Evolutionary conservation across 2,888 invertebrate genomes (phyloP), one percentile per base, ranked within the genome.

Genomic region (Cryptus armator): DNA sequence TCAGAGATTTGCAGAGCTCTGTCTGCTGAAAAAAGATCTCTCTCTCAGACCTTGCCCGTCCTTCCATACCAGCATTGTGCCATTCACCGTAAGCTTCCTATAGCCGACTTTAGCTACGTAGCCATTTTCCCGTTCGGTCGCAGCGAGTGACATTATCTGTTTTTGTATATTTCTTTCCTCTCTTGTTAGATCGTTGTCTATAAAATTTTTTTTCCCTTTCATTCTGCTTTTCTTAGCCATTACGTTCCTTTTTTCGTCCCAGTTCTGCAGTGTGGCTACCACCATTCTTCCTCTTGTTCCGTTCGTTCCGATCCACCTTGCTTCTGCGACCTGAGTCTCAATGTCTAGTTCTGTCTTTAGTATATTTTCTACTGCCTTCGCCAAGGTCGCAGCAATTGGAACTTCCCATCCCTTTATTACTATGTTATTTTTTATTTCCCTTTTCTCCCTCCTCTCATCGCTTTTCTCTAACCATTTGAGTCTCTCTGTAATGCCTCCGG

Each of bases 131-230:
- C n/a, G n/a, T n/a, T n/a, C n/a, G n/a, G n/a, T n/a, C n/a, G n/a
- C n/a, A n/a, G n/a, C n/a, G n/a, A n/a, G n/a, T n/a, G n/a, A n/a
- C n/a, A n/a, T n/a, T n/a, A n/a, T n/a, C n/a, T n/a, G n/a, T n/a
- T n/a, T n/a, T n/a, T n/a, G n/a, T n/a, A n/a, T n/a, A n/a, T 59
- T 32, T 16, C 74, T 44, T 67, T 75, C 81, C 43, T 74, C 56
- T 14, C 12, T 16, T 3, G 74, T 75, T 0, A 66, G 43, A 16
- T 81, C 68, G 24, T 75, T 19, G 6, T 81, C 74, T 7, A 81
- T 74, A 37, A 43, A 81, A 1, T 56, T 16, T 44, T 75, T 44
- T 10, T 7, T 75, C 4, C 24, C 67, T 53, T 37, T 46, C 16
- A 68, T 9, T 43, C 9, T 74, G 19, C 51, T 59, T 48, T 75